A percentile compares a stretch with the other conserved stretches of the same genome.
Evolutionary conservation across 2,113 vertebrate species (phyloP).

Genomic region (Rhinichthys klamathensis): DNA sequence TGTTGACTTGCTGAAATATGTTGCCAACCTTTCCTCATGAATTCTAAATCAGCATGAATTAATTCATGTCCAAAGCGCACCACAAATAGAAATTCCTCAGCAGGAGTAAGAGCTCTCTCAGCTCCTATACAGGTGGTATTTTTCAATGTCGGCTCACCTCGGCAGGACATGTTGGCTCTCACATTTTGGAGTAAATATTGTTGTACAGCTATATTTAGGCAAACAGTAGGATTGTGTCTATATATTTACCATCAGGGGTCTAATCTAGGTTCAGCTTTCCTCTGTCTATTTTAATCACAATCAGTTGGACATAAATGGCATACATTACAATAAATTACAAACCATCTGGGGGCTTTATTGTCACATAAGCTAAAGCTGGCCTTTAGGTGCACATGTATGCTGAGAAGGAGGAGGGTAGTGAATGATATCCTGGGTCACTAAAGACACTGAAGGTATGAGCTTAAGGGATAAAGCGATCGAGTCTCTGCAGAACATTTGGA

Average conservation of each 20-base stretch:
- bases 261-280: conserved; percentile 24
- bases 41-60: conserved; percentile 60
- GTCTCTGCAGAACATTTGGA: too few species aligned
- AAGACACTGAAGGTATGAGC: too few species aligned
- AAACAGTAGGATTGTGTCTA: background rate
- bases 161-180: too few species aligned
- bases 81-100: conserved; percentile 49
- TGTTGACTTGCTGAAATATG: conserved; percentile 55
- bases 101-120: conserved; percentile 11
- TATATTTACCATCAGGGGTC: background rate
- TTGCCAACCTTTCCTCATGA: conserved; percentile 55
- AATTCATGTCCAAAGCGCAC: conserved; percentile 53
- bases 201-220: conserved; percentile 16
- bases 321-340: conserved; percentile 36
- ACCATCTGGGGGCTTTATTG: conserved; percentile 22
- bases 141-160: conserved; percentile 28
- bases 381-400: background rate
- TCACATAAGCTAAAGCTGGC: conserved; percentile 23
- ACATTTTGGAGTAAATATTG: conserved; percentile 26
- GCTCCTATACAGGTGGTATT: conserved; percentile 8
- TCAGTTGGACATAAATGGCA: conserved; percentile 19
- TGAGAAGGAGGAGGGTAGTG: background rate
- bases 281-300: conserved; percentile 21
- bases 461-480: too few species aligned
- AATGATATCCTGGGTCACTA: too few species aligned